Percentiles rank a stretch among this genome's conserved stretches.
Conservation (phyloP, 2,888 invertebrate species). For the Eupithecia vulgata region DNA sequence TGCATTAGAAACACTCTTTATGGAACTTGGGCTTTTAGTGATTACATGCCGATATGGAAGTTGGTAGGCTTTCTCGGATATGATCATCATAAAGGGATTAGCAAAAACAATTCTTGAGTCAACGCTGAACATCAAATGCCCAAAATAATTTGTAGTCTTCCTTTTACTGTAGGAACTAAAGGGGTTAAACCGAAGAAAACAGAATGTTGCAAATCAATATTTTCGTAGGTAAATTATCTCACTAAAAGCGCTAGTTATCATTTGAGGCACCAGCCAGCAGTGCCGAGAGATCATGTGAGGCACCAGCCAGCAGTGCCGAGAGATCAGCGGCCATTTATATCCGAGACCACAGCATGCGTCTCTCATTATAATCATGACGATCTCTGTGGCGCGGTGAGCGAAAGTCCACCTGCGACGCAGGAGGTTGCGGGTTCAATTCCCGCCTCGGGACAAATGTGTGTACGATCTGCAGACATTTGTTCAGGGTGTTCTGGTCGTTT, state of each 20-base stretch:
- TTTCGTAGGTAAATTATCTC: neutral
- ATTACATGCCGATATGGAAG: neutral
- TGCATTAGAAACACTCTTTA: slow-evolving; percentile 25
- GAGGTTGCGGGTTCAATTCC: too few relatives aligned
- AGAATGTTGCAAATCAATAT: neutral
- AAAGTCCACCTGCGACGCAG: too few relatives aligned
- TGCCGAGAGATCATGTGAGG: slow-evolving; percentile 18
- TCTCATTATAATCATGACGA: too few relatives aligned
- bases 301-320: slow-evolving; percentile 23
- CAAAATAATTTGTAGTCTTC: neutral
- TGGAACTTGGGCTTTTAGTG: slow-evolving; percentile 4
- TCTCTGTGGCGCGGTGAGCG: too few relatives aligned
- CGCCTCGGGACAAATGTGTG: too few relatives aligned
- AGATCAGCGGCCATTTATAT: slow-evolving; percentile 45
- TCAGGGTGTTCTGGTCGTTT: too few relatives aligned
- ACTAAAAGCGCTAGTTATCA: neutral
- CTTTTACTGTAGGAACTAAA: neutral
- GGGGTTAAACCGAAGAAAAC: neutral
- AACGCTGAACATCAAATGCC: neutral
- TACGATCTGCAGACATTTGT: too few relatives aligned
- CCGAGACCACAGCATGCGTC: slow-evolving; percentile 46
- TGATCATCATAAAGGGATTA: neutral
- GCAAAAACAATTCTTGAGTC: neutral
- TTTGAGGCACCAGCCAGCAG: slow-evolving; percentile 10
- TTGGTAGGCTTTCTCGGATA: neutral